Evolutionary conservation across 2,888 invertebrate species (phyloP), one percentile per base, ranked within the genome.

Genomic region (Habroteleia sp.): DNA sequence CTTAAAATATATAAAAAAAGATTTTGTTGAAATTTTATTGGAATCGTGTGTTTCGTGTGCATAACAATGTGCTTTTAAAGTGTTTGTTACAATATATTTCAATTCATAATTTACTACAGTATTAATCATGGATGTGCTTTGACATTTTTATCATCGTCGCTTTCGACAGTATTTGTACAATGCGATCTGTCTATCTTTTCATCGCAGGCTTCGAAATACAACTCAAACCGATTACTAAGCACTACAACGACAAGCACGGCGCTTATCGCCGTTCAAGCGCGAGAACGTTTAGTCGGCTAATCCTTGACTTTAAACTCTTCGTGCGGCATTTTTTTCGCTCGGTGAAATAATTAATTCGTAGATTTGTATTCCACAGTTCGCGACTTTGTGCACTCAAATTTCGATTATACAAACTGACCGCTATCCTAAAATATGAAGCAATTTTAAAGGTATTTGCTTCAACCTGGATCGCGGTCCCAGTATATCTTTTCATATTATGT

Each of bases 31-130:
- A 58, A 52, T 52, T 73, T 66, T 52, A 73, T 66, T 60, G 56
- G 16, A 74, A 66, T 48, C 27, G 35, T 52, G 54, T 58, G 48
- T 52, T 58, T 60, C 23, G 66, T 69, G 74, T 75, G 74, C 75
- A 75, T 75, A 75, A 71, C 75, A 71, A 69, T 63, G 74, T 74
- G 74, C 74, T 29, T 69, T 58, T 35, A 65, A 44, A 46, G 48
- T 68, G 50, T 62, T 46, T 58, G 37, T 63, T 69, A 63, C 52
- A 63, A 69, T 73, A 25, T 54, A 50, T 23, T 50, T 46, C 37
- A 72, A 65, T 52, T 41, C 7, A 29, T 54, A 66, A 54, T 66
- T 66, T 37, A 66, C 46, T 66, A 66, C 58, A 35, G 5, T 60
- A 65, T 58, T 60, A 68, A 66, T 62, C 35, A 42, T 68, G 73